phyloP scores from a whole-genome alignment of 53 echinoderm and acorn worm genomes.

The Henricia sp. region DNA sequence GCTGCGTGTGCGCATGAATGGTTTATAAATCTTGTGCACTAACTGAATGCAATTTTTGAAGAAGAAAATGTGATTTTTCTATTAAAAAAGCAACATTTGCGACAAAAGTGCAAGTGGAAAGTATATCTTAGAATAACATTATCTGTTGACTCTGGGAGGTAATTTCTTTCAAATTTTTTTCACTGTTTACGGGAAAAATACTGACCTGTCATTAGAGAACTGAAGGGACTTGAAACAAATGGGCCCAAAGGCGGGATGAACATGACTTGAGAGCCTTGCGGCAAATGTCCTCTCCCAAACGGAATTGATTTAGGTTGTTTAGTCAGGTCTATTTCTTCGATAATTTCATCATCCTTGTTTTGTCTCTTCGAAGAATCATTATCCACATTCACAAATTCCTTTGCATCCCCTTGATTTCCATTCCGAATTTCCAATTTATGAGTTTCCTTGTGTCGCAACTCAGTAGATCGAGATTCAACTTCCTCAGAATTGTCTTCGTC shows the following conservation, averaged over 20 bases:
- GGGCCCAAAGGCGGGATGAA: conserved; percentile 60
- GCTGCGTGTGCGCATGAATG: too few relatives aligned
- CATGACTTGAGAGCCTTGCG: conserved; percentile 52
- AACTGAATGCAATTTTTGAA: too few relatives aligned
- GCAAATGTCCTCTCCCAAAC: conserved; percentile 26
- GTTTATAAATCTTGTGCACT: too few relatives aligned
- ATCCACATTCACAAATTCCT: not conserved
- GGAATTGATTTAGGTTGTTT: conserved; percentile 27
- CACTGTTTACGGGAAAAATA: too few relatives aligned
- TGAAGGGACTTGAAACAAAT: conserved; percentile 49
- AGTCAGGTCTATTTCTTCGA: conserved; percentile 72
- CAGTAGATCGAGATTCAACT: not conserved
- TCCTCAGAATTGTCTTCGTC: not conserved
- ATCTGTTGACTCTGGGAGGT: too few relatives aligned
- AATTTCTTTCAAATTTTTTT: too few relatives aligned
- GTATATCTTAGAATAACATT: too few relatives aligned
- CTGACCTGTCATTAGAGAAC: conserved; percentile 57
- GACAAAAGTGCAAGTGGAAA: too few relatives aligned
- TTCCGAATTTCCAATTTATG: conserved; percentile 2
- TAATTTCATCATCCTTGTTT: conserved; percentile 60
- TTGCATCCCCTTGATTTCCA: not conserved
- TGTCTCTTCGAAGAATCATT: not conserved
- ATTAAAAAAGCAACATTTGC: too few relatives aligned
- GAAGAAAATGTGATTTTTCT: too few relatives aligned
- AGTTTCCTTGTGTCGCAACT: not conserved